Evolutionary conservation across 2,888 invertebrate genomes (phyloP).

Genomic region (Hemithea aestivaria): DNA sequence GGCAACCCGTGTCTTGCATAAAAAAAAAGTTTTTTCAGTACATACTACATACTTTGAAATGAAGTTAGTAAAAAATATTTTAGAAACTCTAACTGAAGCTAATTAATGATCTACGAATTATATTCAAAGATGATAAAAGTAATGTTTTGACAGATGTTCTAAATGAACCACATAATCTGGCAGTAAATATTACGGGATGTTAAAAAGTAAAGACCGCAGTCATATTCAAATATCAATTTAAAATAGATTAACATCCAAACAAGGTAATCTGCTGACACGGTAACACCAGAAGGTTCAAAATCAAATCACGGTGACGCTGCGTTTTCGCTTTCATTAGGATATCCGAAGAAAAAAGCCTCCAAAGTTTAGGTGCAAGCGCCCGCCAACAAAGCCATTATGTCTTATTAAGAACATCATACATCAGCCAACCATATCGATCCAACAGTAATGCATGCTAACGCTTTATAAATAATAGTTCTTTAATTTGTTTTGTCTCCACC

Average conservation of each 20-base stretch:
- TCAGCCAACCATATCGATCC: conserved; percentile 75
- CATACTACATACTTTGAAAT: no score
- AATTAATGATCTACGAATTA: no score
- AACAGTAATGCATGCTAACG: conserved; percentile 77
- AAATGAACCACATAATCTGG: conserved; percentile 7
- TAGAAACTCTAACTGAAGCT: no score
- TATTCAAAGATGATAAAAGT: no score
- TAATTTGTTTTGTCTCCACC: conserved; percentile 78
- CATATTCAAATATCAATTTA: conserved; percentile 48
- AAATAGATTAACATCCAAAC: conserved; percentile 60
- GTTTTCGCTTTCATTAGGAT: conserved; percentile 69
- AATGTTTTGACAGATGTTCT: conserved; percentile 8
- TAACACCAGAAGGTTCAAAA: conserved; percentile 66
- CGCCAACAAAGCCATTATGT: conserved; percentile 76
- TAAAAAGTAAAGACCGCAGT: conserved; percentile 33
- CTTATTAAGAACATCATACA: conserved; percentile 76
- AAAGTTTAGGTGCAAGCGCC: conserved; percentile 64
- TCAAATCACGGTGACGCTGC: conserved; percentile 63
- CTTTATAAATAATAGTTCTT: conserved; percentile 78
- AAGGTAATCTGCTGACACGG: conserved; percentile 50
- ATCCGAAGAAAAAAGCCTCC: conserved; percentile 64
- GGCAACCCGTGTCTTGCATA: no score
- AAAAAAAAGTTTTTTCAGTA: no score
- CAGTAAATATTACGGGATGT: conserved; percentile 14
- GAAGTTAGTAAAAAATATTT: no score